Evolutionary conservation across 2,888 invertebrate genomes (phyloP).

Genomic region (Mythimna lalbum): DNA sequence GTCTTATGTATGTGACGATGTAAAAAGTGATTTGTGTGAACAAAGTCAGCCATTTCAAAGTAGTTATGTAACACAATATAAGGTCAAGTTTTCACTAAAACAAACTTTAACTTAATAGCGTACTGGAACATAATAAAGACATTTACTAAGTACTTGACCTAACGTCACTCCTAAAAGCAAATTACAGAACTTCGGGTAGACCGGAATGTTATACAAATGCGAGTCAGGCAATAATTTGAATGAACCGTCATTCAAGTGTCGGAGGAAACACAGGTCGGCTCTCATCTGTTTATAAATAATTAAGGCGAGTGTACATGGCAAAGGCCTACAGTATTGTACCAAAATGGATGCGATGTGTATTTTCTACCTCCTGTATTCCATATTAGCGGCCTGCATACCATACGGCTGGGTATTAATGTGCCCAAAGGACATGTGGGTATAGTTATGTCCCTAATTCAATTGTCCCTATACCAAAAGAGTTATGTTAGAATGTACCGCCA

Average conservation of each 20-base stretch:
- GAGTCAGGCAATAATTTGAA: constrained; percentile 56
- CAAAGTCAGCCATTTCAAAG: too few relatives aligned
- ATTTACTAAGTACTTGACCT: constrained; percentile 11
- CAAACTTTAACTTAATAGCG: not conserved
- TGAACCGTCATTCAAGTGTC: constrained; percentile 74
- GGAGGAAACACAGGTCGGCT: constrained; percentile 70
- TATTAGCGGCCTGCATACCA: constrained; percentile 42
- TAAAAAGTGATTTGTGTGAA: too few relatives aligned
- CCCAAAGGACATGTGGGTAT: constrained; percentile 33
- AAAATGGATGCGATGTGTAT: constrained; percentile 59
- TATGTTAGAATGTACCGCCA: constrained; percentile 13
- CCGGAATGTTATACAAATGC: constrained; percentile 39
- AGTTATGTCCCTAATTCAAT: constrained; percentile 43
- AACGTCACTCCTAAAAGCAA: constrained; percentile 16
- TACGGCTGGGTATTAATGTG: constrained; percentile 18
- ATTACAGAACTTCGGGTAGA: constrained; percentile 32
- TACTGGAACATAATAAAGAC: not conserved
- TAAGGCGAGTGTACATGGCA: constrained; percentile 60
- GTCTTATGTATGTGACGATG: too few relatives aligned
- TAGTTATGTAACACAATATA: not conserved
- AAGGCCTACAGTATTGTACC: constrained; percentile 41
- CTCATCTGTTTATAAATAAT: constrained; percentile 73
- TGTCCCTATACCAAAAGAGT: constrained; percentile 25
- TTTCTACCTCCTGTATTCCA: constrained; percentile 42
- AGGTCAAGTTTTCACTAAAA: not conserved